Conservation (phyloP, 2,888 invertebrate genomes). For the Nematopogon swammerdamellus region DNA sequence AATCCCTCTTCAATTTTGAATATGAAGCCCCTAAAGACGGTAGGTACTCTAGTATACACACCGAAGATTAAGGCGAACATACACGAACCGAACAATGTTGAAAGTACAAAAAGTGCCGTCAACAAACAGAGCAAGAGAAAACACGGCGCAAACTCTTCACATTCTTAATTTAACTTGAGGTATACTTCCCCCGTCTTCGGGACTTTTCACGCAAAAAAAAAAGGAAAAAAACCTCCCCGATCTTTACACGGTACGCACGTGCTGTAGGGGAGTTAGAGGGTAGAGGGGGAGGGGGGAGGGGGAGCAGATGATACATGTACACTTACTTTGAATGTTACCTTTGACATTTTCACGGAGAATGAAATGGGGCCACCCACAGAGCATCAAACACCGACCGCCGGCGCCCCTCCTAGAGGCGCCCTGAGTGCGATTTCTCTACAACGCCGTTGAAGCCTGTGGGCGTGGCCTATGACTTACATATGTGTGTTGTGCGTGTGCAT, state of each 20-base stretch:
- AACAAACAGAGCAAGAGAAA: conserved; percentile 47
- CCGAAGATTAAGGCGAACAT: conserved; percentile 39
- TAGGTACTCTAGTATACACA: conserved; percentile 38
- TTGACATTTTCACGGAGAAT: not conserved
- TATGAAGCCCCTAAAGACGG: no score
- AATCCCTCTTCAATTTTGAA: no score
- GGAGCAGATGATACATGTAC: not conserved
- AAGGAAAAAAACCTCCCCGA: not conserved
- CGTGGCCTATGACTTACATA: no score
- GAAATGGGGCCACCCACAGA: no score
- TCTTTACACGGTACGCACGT: not conserved
- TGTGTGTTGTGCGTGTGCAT: no score
- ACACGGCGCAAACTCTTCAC: conserved; percentile 39
- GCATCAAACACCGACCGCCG: no score
- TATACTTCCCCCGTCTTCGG: conserved; percentile 37
- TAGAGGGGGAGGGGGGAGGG: not conserved
- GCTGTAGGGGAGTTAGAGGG: not conserved
- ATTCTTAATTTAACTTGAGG: conserved; percentile 59
- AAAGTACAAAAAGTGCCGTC: conserved; percentile 39
- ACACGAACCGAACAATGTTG: conserved; percentile 46
- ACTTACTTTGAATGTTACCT: not conserved
- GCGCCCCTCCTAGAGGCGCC: no score
- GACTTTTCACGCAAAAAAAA: no score
- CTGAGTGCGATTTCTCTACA: no score
- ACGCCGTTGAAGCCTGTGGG: no score